These are phyloP conservation scores for Sphinx pinastri DNA, from an alignment of 2,888 invertebrate genomes.

Conservation along the genomic window DNA sequence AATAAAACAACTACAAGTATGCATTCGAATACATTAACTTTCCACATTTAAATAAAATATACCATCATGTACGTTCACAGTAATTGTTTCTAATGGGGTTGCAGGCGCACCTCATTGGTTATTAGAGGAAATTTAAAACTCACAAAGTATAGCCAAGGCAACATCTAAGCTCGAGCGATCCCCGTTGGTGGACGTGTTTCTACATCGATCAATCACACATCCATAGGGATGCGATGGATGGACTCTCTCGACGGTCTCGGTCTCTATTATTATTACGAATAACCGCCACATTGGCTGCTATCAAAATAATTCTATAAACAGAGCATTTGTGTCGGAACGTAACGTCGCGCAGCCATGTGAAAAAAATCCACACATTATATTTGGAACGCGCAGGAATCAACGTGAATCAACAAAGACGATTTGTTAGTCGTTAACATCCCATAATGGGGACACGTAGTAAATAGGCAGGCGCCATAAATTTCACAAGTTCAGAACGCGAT, in stretches of 20 bases:
- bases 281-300: conserved; percentile 33
- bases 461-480: conserved; percentile 32
- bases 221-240: conserved; percentile 40
- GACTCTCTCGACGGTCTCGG: conserved; percentile 4
- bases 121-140: conserved; percentile 7
- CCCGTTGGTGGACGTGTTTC: conserved; percentile 31
- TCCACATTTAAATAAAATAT: neutral
- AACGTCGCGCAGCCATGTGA: conserved; percentile 23
- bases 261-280: conserved; percentile 26
- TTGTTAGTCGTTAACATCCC: neutral
- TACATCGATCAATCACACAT: conserved; percentile 53
- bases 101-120: neutral
- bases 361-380: conserved; percentile 2
- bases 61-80: neutral
- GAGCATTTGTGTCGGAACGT: neutral
- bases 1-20: neutral
- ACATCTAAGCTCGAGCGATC: conserved; percentile 7
- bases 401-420: neutral
- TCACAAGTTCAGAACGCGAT: conserved; percentile 35
- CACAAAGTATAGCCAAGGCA: neutral
- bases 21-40: neutral
- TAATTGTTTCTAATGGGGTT: conserved; percentile 1
- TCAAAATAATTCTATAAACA: conserved; percentile 26
- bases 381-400: conserved; percentile 3
- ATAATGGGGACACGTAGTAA: conserved; percentile 3